These are phyloP conservation scores for Enteromius radiatus DNA, from an alignment of 2,797 vertebrate genomes.

Conservation along the genomic window DNA sequence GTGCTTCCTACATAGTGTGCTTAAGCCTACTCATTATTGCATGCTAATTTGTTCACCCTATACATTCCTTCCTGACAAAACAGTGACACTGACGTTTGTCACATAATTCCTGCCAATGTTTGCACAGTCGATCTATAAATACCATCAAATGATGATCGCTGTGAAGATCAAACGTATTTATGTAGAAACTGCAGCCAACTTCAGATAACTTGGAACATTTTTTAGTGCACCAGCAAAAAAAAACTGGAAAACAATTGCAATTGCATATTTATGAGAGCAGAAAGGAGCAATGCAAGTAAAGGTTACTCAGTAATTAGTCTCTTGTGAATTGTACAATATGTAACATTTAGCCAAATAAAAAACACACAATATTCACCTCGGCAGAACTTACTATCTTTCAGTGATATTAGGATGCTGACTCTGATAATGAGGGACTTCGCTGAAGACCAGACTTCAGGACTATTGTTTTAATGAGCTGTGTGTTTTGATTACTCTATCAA, in stretches of 20 bases:
- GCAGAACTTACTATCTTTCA: background rate
- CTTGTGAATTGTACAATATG: conserved; percentile 22
- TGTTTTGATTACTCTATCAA: background rate
- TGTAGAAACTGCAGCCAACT: conserved; percentile 1
- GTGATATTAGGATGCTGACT: conserved; percentile 21
- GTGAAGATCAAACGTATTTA: background rate
- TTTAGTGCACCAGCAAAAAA: background rate
- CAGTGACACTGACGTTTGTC: background rate
- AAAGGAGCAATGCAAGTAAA: background rate
- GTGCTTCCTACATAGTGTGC: background rate
- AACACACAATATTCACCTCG: background rate
- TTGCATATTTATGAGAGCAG: background rate
- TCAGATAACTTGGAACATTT: background rate
- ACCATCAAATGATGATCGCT: background rate
- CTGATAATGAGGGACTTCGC: background rate
- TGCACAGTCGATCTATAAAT: background rate
- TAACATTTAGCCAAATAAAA: conserved; percentile 37
- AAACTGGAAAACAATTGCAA: conserved; percentile 8
- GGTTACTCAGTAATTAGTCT: conserved; percentile 37
- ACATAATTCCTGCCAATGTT: background rate
- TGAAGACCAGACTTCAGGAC: conserved; percentile 10
- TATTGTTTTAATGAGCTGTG: conserved; percentile 30
- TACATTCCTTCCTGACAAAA: conserved; percentile 10
- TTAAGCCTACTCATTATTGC: conserved; percentile 14
- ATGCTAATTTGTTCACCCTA: conserved; percentile 34